Base-by-base conservation (phyloP, 2,797 vertebrate species). In the Lutjanus campechanus region DNA sequence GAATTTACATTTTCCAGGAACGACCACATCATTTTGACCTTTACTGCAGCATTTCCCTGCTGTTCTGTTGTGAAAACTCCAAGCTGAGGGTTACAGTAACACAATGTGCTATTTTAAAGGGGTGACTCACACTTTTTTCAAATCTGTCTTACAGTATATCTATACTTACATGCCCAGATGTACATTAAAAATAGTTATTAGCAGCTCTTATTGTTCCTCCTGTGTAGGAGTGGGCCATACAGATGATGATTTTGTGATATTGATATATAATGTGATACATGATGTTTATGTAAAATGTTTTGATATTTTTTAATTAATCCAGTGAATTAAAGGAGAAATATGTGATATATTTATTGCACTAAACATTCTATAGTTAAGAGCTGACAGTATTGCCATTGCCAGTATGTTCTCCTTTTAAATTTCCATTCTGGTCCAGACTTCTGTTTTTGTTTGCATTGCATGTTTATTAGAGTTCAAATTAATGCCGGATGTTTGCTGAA, bases 1-100 rank as follows among this genome's bases (percentile, higher is more conserved):
- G 29, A 60, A 63, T 70, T 59, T 16, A 47, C 60, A 66, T 69
- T 79, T 77, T 64, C 64, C 50, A 47, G 44, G 61, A 60, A 20
- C 41, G 59, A 12, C 11, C 63, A 22, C 17, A 29, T 46, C n/a
- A 13, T 56, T 69, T n/a, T 84, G 54, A 73, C 46, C 46, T 73
- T 82, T 62, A 44, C 22, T 69, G 73, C 43, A 43, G 65, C 65
- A 7, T 43, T n/a, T 76, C 51, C n/a, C 54, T 3, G 54, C 60
- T 17, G 46, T 66, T 20, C 67, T 76, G 67, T 47, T 73, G 40
- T 76, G 60, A 56, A 73, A 51, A 55, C 40, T 2, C 15, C 1
- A 3, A 63, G 40, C 79, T 29, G 43, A 69, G 53, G 8, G 36
- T 68, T 67, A 65, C 60, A 44, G 51, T 6, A 50, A 60, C 47